Conservation (phyloP, 2,113 vertebrate species). For the Lucifuga dentata region DNA sequence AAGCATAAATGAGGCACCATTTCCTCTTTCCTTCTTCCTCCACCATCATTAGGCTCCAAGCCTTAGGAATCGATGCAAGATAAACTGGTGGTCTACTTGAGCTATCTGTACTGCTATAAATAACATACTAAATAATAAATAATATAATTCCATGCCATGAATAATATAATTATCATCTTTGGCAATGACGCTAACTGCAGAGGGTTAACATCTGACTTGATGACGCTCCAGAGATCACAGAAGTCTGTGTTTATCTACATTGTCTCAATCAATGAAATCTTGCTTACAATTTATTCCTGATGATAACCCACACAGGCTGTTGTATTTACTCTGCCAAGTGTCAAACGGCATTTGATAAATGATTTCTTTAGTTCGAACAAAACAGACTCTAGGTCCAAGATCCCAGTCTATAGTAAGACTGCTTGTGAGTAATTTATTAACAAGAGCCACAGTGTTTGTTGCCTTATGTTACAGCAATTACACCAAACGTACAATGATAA, state of each 20-base stretch:
- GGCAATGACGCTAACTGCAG: no score
- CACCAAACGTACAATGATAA: no score
- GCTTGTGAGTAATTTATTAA: slow-evolving; percentile 55
- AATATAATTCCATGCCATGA: no score
- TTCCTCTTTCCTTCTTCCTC: no score
- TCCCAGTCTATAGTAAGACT: slow-evolving; percentile 9
- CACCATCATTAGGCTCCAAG: no score
- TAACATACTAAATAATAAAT: no score
- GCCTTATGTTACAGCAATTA: slow-evolving; percentile 36
- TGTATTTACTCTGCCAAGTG: slow-evolving; percentile 22
- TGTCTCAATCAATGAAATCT: neutral
- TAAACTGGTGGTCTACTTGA: no score
- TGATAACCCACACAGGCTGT: slow-evolving; percentile 8
- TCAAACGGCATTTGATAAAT: slow-evolving; percentile 33
- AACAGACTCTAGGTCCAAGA: slow-evolving; percentile 47
- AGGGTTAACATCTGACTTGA: neutral
- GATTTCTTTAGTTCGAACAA: slow-evolving; percentile 61
- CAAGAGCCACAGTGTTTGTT: slow-evolving; percentile 15
- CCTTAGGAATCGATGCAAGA: no score
- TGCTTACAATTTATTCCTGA: slow-evolving; percentile 11
- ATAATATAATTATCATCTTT: no score
- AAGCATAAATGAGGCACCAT: no score
- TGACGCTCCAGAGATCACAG: no score
- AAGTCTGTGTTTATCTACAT: neutral
- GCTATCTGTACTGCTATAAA: no score